Evolutionary conservation across 1,140 invertebrate genomes (phyloP), one percentile per base, ranked within the genome.

Genomic region (Bombus huntii): DNA sequence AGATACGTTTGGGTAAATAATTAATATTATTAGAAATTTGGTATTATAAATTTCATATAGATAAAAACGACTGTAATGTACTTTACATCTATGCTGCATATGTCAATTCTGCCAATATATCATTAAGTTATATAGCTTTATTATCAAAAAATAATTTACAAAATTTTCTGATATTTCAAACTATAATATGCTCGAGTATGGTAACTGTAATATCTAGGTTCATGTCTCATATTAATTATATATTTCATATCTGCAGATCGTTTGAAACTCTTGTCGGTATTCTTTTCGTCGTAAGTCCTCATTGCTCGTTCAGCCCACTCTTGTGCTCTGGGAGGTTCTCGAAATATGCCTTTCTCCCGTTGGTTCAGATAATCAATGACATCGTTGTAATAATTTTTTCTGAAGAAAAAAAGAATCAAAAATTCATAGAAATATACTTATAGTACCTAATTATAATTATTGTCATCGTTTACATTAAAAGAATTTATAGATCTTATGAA

Each of bases 351-450:
- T 87, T 96, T 96, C 91, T 97, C 96, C 78, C 97, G 96, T 91
- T 97, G 96, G 92, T 98, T 97, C 94, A 98, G 94, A 94, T 97
- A 98, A 89, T 97, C 97, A 91, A 98, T 98, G 62, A 97, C 96
- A 91, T 98, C 97, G 92, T 98, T 96, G 93, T 98, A 98, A 93
- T 98, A 98, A 94, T 97, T 98, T 93, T 97, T 96, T 94, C 95
- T 95, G 77, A 8, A 88, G 73, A 53, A 18, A 39, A 72, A 5
- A 78, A 1, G 5, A n/a, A 39, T 37, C 22, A 2, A 34, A 34
- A 18, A 31, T 66, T 66, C 18, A 8, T 53, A 53, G 6, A 53
- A 22, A 53, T 22, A 53, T 22, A 2, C 6, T 22, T 53, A 22
- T 22, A 53, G 18, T 53, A 53, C 5, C 1, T 22, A 53, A 53